phyloP scores from a whole-genome alignment of 2,797 vertebrate species.

The Amblyopsis hoosieri region DNA sequence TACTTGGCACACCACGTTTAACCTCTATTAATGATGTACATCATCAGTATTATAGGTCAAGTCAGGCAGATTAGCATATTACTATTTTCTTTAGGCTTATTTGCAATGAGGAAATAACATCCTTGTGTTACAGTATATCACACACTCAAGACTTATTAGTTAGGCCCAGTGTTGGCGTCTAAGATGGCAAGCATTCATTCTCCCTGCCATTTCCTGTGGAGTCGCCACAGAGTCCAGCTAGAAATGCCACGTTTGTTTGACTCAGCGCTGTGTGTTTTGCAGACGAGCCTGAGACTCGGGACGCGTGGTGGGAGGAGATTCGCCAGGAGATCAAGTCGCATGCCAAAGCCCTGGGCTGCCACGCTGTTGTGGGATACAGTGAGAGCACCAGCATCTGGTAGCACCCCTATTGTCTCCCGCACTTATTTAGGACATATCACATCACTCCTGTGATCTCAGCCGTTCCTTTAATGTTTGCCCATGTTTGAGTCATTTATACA shows the following conservation, averaged over 20 bases:
- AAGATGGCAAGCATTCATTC: too few relatives aligned
- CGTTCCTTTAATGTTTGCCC: too few relatives aligned
- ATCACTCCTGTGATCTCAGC: too few relatives aligned
- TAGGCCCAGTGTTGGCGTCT: constrained; percentile 14
- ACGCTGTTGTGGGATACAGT: constrained; percentile 97
- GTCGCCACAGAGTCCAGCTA: too few relatives aligned
- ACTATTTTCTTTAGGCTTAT: constrained; percentile 9
- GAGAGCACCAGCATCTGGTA: constrained; percentile 99
- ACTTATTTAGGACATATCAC: too few relatives aligned
- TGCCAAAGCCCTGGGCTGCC: constrained; percentile 96
- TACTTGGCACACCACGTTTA: constrained; percentile 34
- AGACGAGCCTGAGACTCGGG: constrained; percentile 99
- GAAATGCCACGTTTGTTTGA: neutral
- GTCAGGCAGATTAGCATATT: constrained; percentile 21
- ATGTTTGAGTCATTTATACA: too few relatives aligned
- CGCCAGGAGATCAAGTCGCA: constrained; percentile 99
- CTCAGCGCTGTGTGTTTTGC: constrained; percentile 76
- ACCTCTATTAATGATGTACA: constrained; percentile 41
- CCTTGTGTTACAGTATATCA: neutral
- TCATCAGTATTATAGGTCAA: constrained; percentile 46
- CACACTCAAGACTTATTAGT: neutral
- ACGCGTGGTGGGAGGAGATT: constrained; percentile 99
- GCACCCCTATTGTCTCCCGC: too few relatives aligned
- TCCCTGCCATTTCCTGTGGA: too few relatives aligned
- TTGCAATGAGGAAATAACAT: neutral